Percentiles rank a stretch among this genome's conserved stretches.
These are phyloP conservation scores for Ladona fulva DNA, from an alignment of 1,140 invertebrate species.

Conservation along the genomic window DNA sequence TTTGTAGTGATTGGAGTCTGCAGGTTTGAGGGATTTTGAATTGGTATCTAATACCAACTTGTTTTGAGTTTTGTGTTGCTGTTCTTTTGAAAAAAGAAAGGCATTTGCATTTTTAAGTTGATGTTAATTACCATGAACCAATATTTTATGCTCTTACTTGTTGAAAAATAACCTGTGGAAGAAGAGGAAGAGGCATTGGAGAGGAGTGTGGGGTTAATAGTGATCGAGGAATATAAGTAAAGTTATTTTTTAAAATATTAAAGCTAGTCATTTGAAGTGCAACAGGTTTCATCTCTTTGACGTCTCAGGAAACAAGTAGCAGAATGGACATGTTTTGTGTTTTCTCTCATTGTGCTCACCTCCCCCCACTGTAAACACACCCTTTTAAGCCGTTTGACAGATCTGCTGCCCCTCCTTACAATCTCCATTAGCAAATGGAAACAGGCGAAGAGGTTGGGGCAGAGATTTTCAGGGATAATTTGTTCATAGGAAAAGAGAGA, in stretches of 20 bases:
- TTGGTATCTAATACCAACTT: neutral
- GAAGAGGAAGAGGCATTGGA: neutral
- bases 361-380: neutral
- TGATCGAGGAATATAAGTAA: conserved; percentile 10
- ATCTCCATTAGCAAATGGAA: neutral
- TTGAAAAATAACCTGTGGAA: neutral
- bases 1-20: neutral
- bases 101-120: neutral
- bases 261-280: conserved; percentile 9
- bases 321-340: neutral
- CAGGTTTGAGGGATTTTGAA: neutral
- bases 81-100: neutral
- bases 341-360: neutral
- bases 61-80: neutral
- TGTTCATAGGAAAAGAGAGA: neutral
- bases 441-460: neutral
- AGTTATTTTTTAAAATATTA: conserved; percentile 10
- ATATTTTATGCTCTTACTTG: neutral
- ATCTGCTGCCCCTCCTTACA: neutral
- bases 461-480: conserved; percentile 9
- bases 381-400: neutral
- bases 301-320: conserved; percentile 7
- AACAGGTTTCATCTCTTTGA: conserved; percentile 6
- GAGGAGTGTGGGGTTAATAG: neutral
- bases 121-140: neutral